phyloP scores from a whole-genome alignment of 2,888 invertebrate species.

The Erebia epiphron region DNA sequence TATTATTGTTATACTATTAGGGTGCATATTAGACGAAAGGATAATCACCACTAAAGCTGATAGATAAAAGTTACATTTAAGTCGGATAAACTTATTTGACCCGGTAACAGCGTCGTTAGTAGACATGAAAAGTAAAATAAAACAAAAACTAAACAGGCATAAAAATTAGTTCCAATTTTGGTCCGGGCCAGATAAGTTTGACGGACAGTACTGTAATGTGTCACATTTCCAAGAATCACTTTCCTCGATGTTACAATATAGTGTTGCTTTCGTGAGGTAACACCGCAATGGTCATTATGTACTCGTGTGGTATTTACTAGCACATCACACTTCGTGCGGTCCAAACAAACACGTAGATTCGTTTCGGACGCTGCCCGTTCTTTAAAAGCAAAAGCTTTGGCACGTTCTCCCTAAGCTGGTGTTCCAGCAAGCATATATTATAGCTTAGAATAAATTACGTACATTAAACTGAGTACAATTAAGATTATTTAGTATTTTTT shows the following conservation, averaged over 20 bases:
- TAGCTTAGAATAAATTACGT: neutral
- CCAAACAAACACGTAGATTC: conserved; percentile 47
- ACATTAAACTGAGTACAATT: too few relatives aligned
- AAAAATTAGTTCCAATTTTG: too few relatives aligned
- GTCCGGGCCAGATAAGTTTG: too few relatives aligned
- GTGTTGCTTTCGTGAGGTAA: conserved; percentile 14
- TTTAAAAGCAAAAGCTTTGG: conserved; percentile 48
- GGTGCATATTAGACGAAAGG: too few relatives aligned
- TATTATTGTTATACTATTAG: too few relatives aligned
- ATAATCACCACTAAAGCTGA: too few relatives aligned
- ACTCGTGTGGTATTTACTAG: conserved; percentile 16
- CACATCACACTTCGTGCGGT: conserved; percentile 32
- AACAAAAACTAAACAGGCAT: too few relatives aligned
- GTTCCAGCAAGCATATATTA: conserved; percentile 12
- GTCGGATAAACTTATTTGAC: too few relatives aligned
- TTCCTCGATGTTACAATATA: conserved; percentile 16
- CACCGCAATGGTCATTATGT: conserved; percentile 19
- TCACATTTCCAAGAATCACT: conserved; percentile 15
- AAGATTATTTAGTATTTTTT: too few relatives aligned
- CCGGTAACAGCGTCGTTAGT: too few relatives aligned
- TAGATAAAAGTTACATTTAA: too few relatives aligned
- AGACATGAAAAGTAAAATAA: too few relatives aligned
- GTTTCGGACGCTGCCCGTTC: conserved; percentile 41
- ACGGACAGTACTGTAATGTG: neutral
- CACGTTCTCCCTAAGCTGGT: conserved; percentile 26